Base-by-base conservation (phyloP, 2,888 invertebrate genomes). In the Spodoptera picta region DNA sequence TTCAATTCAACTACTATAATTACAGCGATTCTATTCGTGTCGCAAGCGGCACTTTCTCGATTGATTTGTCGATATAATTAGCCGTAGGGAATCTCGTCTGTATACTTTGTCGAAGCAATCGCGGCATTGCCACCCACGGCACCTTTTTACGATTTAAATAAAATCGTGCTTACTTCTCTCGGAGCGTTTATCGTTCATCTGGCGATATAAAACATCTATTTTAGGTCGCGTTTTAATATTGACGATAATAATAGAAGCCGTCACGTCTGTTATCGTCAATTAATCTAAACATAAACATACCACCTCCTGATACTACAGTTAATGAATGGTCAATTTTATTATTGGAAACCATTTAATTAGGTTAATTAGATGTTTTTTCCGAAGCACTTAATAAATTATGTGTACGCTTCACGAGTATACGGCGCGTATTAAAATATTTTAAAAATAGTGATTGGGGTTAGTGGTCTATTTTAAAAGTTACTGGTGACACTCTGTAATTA, bases 1-100 rank as follows among this genome's bases (percentile, higher is more conserved):
- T 78, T 83, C 77, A 83, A 83, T 80, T 77, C 75, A 76, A 79
- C 76, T 76, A 76, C 75, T 76, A 76, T 79, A 79, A 80, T 81
- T 79, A 81, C 67, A 76, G 79, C 65, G 60, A 67, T 66, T 82
- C 84, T 87, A 87, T 86, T 86, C 71, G 75, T 83, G 85, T 86
- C 84, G 75, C 82, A 75, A 74, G 79, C 82, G 82, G 75, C 85
- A 84, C 84, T 87, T 84, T 87, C 87, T 85, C 87, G 84, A 90
- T 90, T 89, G 87, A 88, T 87, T 36, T 86, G 83, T 83, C 80
- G 81, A 83, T 90, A 87, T 87, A 86, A 88, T 88, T 90, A 89
- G 83, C 79, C 76, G 62, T 67, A 73, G 67, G 71, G 71, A 75
- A 74, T 70, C 74, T 77, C 75, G 69, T 77, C 71, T 65, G 60